Conservation (phyloP, 1,140 invertebrate species). For the Liolophura sinensis region DNA sequence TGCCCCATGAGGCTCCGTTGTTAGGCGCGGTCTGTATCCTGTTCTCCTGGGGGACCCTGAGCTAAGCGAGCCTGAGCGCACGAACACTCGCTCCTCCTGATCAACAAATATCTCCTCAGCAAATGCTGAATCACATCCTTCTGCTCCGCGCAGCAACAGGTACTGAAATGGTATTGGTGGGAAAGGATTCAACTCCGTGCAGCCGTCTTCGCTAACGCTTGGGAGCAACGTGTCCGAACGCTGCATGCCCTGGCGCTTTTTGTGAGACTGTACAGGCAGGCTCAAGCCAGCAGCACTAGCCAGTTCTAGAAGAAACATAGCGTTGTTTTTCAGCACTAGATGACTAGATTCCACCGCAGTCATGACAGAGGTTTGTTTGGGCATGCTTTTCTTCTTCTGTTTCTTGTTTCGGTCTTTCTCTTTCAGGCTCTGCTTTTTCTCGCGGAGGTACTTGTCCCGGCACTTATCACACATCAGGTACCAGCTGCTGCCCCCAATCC, state of each 20-base stretch:
- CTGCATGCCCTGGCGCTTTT: constrained; percentile 61
- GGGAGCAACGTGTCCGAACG: constrained; percentile 61
- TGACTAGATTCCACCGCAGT: constrained; percentile 68
- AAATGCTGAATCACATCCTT: constrained; percentile 53
- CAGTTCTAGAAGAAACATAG: constrained; percentile 89
- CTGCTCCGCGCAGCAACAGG: constrained; percentile 45
- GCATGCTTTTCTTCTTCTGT: constrained; percentile 49
- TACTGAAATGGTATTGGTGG: constrained; percentile 51
- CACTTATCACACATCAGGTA: constrained; percentile 90
- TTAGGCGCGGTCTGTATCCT: constrained; percentile 40
- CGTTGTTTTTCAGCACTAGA: constrained; percentile 87
- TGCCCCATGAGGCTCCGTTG: constrained; percentile 52
- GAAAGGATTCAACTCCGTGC: constrained; percentile 49
- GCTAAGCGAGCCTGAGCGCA: constrained; percentile 49
- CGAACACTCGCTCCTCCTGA: constrained; percentile 49
- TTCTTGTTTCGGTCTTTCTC: constrained; percentile 56
- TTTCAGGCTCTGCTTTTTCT: constrained; percentile 58
- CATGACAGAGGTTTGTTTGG: constrained; percentile 41
- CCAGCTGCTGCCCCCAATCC: constrained; percentile 82
- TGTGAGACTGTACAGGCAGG: constrained; percentile 42
- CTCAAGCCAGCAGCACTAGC: constrained; percentile 68
- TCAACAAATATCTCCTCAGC: constrained; percentile 54
- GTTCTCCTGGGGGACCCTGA: constrained; percentile 19
- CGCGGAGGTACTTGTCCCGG: constrained; percentile 77
- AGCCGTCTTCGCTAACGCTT: constrained; percentile 47